These are phyloP conservation scores for Telenomus remus DNA, from an alignment of 1,140 invertebrate genomes.

Conservation along the genomic window DNA sequence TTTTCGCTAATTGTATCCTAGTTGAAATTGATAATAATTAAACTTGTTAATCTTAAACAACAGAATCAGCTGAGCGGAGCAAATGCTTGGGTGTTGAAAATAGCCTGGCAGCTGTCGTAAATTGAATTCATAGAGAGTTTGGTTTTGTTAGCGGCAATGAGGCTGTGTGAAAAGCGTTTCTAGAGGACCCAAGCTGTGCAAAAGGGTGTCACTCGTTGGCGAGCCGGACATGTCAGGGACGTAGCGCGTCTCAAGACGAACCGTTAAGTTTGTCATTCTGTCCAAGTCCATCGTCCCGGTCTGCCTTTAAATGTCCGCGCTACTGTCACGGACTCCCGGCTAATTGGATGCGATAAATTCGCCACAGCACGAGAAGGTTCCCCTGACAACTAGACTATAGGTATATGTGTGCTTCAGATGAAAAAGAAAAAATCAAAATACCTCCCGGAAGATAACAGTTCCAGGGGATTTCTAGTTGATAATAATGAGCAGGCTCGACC, in stretches of 20 bases:
- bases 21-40: conserved; percentile 10
- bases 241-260: conserved; percentile 39
- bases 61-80: conserved; percentile 12
- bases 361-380: conserved; percentile 33
- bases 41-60: conserved; percentile 3
- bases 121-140: conserved; percentile 22
- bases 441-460: conserved; percentile 41
- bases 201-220: conserved; percentile 48
- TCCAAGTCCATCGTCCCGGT: conserved; percentile 44
- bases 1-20: no score
- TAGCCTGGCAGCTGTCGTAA: conserved; percentile 23
- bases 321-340: conserved; percentile 56
- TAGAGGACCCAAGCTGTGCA: conserved; percentile 41
- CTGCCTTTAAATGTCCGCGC: conserved; percentile 60
- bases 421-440: conserved; percentile 9
- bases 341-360: conserved; percentile 70
- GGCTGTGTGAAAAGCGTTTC: conserved; percentile 19
- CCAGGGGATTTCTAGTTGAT: conserved; percentile 39
- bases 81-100: conserved; percentile 28
- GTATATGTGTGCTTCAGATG: conserved; percentile 13
- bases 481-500: conserved; percentile 43
- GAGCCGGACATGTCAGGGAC: conserved; percentile 57
- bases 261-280: conserved; percentile 69
- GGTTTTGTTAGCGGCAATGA: conserved; percentile 21
- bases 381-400: conserved; percentile 24